These are phyloP conservation scores for Lutraria lutraria DNA, from an alignment of 2,888 invertebrate species.

Conservation along the genomic window DNA sequence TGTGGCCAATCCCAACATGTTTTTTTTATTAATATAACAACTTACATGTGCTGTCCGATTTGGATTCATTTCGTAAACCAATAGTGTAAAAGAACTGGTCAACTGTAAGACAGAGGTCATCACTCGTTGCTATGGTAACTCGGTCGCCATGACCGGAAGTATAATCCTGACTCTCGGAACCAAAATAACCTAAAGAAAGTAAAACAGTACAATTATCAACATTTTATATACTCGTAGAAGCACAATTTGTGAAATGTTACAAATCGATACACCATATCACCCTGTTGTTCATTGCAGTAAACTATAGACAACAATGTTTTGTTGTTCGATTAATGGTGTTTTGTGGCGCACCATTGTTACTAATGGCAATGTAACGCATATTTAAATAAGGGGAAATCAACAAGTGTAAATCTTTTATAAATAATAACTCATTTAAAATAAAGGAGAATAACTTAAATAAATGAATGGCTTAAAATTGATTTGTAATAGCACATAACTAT, in stretches of 20 bases:
- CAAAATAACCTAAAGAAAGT: conserved; percentile 46
- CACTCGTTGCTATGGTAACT: conserved; percentile 67
- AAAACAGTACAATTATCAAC: background rate
- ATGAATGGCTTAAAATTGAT: no score
- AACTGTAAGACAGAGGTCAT: conserved; percentile 60
- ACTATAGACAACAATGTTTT: no score
- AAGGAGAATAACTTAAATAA: no score
- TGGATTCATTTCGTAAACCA: conserved; percentile 49
- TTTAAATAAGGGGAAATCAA: no score
- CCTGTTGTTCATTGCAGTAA: no score
- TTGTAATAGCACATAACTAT: no score
- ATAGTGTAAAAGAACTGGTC: conserved; percentile 66
- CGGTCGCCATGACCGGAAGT: conserved; percentile 46
- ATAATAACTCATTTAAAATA: no score
- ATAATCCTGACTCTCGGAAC: conserved; percentile 37
- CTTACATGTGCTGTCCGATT: conserved; percentile 67
- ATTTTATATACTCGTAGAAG: background rate
- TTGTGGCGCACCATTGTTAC: no score
- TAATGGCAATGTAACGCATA: no score
- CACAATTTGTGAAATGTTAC: background rate
- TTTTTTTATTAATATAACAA: background rate
- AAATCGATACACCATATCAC: background rate
- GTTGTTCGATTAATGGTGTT: no score
- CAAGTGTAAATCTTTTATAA: no score
- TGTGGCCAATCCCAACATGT: no score